Evolutionary conservation across 2,797 vertebrate genomes (phyloP).

Genomic region (Nyctibius grandis): DNA sequence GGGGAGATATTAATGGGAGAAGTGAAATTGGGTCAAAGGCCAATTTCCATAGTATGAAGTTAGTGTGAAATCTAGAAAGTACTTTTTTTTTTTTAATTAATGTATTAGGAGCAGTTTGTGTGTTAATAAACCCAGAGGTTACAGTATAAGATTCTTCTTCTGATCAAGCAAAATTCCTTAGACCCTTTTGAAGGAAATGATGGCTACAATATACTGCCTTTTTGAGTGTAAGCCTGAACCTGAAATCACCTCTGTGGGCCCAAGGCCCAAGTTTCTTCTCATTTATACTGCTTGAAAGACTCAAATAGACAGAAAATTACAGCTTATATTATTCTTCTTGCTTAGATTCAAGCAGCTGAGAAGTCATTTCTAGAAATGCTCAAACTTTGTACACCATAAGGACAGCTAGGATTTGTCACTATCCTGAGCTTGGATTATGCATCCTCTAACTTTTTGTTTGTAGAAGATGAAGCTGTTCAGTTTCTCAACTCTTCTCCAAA

Average conservation of each 20-base stretch:
- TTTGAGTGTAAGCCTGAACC: background rate
- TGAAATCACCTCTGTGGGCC: background rate
- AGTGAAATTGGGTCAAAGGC: background rate
- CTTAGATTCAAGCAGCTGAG: background rate
- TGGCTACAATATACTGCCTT: background rate
- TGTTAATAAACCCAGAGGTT: background rate
- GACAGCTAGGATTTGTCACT: background rate
- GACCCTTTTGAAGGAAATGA: background rate
- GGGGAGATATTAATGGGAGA: background rate
- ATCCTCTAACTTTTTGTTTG: background rate
- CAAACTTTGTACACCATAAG: background rate
- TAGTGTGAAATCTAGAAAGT: background rate
- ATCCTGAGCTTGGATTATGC: background rate
- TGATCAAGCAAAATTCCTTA: background rate
- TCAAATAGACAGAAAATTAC: background rate
- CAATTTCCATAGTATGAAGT: background rate
- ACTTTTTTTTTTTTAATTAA: background rate
- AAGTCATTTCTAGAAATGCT: background rate
- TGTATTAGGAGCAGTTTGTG: background rate
- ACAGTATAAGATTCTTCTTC: background rate
- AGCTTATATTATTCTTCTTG: background rate
- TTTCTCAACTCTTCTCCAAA: background rate
- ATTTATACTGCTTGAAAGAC: background rate
- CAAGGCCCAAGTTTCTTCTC: background rate
- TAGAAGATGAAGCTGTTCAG: background rate